Base-by-base conservation (phyloP, 2,888 invertebrate species). In the Laspeyria flexula region DNA sequence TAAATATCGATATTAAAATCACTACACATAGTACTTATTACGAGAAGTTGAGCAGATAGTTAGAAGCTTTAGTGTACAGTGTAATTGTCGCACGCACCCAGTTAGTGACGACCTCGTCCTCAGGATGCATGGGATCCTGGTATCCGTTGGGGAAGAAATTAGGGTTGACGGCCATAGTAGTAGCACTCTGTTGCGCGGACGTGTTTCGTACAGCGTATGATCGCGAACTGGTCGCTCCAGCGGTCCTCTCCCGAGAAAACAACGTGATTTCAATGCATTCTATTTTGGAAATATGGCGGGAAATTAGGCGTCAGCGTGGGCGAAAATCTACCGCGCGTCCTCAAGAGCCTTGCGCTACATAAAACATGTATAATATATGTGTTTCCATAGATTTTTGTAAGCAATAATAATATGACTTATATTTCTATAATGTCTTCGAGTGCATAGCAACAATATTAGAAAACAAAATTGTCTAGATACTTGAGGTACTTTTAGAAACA, bases 91-190 rank as follows among this genome's bases (percentile, higher is more conserved):
- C 78, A 92, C 93, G 86, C 93, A 94, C 94, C 94, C 94, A 94
- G 77, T 93, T 93, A 72, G 88, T 85, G 74, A 93, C 94, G 53
- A 90, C 90, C 81, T 94, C 94, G 61, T 94, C 94, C 59, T 94
- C 94, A 57, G 85, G 91, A 77, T 92, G 91, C 85, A 86, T 88
- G 65, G 90, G 85, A 72, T 92, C 92, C 82, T 92, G 92, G 83
- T 92, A 92, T 49, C 92, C 92, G 75, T 92, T 92, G 79, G 92
- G 92, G 85, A 91, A 92, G 86, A 92, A 92, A 73, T 91, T 91
- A 42, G 81, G 89, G 84, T 91, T 90, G 77, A 86, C 80, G 64
- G 89, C 80, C 90, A 90, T 91, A 53, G 62, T 71, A 56, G 53
- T 73, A 77, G 66, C 79, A 83, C 82, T 82, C 53, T 71, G 59